These are phyloP conservation scores for Pterostichus madidus DNA, from an alignment of 2,888 invertebrate genomes.

Conservation along the genomic window DNA sequence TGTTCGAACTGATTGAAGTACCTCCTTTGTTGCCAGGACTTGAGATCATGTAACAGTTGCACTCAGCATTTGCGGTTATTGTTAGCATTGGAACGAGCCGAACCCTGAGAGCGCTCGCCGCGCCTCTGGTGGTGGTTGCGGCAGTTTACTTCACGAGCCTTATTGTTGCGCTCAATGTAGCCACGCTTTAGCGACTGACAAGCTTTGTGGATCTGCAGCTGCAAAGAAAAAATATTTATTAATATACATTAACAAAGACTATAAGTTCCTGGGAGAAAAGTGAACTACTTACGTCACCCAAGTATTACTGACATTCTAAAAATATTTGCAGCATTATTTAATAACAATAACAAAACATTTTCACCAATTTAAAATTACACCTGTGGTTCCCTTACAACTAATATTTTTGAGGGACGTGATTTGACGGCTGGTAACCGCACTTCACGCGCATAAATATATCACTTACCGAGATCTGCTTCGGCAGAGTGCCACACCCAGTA, in stretches of 20 bases:
- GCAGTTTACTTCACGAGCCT: conserved; percentile 79
- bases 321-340: too few relatives aligned
- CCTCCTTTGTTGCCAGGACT: conserved; percentile 47
- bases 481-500: too few relatives aligned
- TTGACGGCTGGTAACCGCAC: too few relatives aligned
- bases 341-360: too few relatives aligned
- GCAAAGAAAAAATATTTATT: conserved; percentile 64
- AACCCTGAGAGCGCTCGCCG: conserved; percentile 77
- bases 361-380: too few relatives aligned
- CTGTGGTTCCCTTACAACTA: too few relatives aligned
- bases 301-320: too few relatives aligned
- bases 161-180: conserved; percentile 77
- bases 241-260: neutral
- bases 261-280: too few relatives aligned
- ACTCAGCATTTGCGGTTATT: conserved; percentile 78
- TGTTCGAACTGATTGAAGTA: conserved; percentile 48
- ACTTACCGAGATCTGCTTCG: too few relatives aligned
- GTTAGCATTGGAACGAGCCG: conserved; percentile 77
- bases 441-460: too few relatives aligned
- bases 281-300: too few relatives aligned
- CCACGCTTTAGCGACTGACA: conserved; percentile 75
- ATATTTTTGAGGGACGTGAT: too few relatives aligned
- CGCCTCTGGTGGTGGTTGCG: conserved; percentile 77
- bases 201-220: conserved; percentile 76
- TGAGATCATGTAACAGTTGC: conserved; percentile 59